Evolutionary conservation across 1,140 invertebrate species (phyloP).

Genomic region (Hycleus cichorii): DNA sequence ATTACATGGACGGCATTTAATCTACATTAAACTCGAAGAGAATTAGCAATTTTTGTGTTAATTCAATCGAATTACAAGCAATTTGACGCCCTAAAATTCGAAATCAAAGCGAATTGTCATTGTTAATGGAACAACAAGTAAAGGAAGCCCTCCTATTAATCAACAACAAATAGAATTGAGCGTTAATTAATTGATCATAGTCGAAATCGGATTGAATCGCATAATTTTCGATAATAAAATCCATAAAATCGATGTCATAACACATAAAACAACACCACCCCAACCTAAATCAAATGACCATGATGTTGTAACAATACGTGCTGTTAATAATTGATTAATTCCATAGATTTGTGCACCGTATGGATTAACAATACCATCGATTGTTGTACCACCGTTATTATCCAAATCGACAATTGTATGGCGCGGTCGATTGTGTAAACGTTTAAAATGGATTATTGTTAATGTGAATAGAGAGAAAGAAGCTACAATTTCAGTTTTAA

Average conservation of each 20-base stretch:
- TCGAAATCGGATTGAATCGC: slow-evolving; percentile 74
- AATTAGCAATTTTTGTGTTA: too few species aligned
- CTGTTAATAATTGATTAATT: slow-evolving; percentile 40
- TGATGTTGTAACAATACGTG: slow-evolving; percentile 65
- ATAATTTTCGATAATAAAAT: slow-evolving; percentile 82
- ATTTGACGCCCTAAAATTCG: too few species aligned
- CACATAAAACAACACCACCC: slow-evolving; percentile 70
- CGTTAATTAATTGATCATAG: slow-evolving; percentile 52
- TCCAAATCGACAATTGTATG: slow-evolving; percentile 42
- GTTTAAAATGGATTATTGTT: slow-evolving; percentile 84
- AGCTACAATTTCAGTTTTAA: slow-evolving; percentile 49
- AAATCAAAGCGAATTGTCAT: too few species aligned
- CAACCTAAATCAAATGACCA: slow-evolving; percentile 79
- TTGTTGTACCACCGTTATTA: slow-evolving; percentile 42
- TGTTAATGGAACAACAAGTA: too few species aligned
- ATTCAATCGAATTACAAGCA: too few species aligned
- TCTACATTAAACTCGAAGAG: too few species aligned
- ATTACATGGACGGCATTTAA: too few species aligned
- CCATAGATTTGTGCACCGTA: slow-evolving; percentile 41
- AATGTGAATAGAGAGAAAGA: slow-evolving; percentile 82
- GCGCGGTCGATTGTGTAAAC: slow-evolving; percentile 58
- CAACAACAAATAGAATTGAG: too few species aligned
- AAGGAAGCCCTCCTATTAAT: too few species aligned
- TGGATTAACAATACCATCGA: slow-evolving; percentile 56
- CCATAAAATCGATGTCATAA: slow-evolving; percentile 74